phyloP scores from a whole-genome alignment of 2,888 invertebrate species.

The Elmis aenea region DNA sequence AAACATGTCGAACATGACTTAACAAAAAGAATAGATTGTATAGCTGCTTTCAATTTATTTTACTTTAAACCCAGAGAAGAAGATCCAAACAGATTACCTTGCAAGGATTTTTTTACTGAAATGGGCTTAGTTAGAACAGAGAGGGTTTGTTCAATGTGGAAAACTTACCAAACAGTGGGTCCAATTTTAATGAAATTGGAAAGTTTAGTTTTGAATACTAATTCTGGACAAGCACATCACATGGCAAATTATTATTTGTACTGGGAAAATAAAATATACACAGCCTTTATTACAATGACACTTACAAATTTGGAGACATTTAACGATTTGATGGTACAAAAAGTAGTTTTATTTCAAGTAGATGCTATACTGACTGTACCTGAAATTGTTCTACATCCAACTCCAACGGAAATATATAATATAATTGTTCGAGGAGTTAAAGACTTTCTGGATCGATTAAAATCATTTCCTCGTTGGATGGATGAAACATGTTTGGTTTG shows the following conservation, averaged over 20 bases:
- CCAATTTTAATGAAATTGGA: conserved; percentile 83
- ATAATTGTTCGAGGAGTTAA: conserved; percentile 68
- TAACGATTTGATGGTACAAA: conserved; percentile 50
- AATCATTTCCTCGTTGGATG: conserved; percentile 82
- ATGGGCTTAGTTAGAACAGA: conserved; percentile 65
- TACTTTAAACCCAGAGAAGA: conserved; percentile 37
- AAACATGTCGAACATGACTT: conserved; percentile 64
- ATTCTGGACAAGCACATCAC: conserved; percentile 66
- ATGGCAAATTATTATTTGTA: conserved; percentile 74
- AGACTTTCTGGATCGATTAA: conserved; percentile 71
- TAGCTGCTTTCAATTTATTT: conserved; percentile 58
- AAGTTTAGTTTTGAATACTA: conserved; percentile 73
- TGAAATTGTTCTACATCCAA: conserved; percentile 71
- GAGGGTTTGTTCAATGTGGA: conserved; percentile 61
- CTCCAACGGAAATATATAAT: conserved; percentile 71
- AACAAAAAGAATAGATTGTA: conserved; percentile 51
- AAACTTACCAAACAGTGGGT: conserved; percentile 73
- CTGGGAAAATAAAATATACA: conserved; percentile 79
- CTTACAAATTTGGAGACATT: conserved; percentile 68
- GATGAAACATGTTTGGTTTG: conserved; percentile 72
- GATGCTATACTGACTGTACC: conserved; percentile 70
- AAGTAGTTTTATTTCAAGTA: conserved; percentile 69
- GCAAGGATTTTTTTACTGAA: conserved; percentile 64
- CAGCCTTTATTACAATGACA: conserved; percentile 60
- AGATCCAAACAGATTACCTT: conserved; percentile 31